Evolutionary conservation across 2,888 invertebrate genomes (phyloP), one percentile per base, ranked within the genome.

Genomic region (Zele albiditarsus): DNA sequence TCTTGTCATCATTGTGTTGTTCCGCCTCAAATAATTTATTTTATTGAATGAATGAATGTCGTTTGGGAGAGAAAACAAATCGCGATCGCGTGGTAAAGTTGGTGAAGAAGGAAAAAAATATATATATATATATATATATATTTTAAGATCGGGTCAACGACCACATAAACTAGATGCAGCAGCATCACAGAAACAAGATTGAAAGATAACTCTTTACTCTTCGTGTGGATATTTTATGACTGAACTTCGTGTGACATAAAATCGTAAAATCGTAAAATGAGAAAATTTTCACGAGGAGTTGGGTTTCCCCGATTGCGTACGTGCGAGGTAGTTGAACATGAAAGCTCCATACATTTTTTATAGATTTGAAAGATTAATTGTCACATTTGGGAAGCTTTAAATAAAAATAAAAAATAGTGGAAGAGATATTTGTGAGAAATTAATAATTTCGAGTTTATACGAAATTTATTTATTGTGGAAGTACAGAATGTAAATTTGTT

Each of bases 191-290:
- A 20, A 63, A 38, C 63, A 31, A 76, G 80, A 79, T 79, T 75
- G 79, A 80, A 74, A 77, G 79, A 79, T 79, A 79, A 80, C 75
- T 68, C 70, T 10, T 68, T 28, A 53, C 53, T 31, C 27, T 49
- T 66, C 27, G 42, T 71, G 67, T 78, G 79, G 81, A 84, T 83
- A 84, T 85, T 87, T 86, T 86, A 86, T 84, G 82, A 84, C 78
- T 71, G 70, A 79, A 80, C 71, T 80, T 80, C 78, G 79, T 77
- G 78, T 71, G 76, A 78, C 77, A 33, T 66, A 74, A 76, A 42
- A 73, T 81, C 82, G 81, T 85, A 83, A 85, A 86, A 82, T 83
- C 82, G 81, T 80, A 77, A 83, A 86, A 85, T 77, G 20, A 12
- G 14, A 60, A 42, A 67, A 57, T 16, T 23, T 65, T 27, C 60